Evolutionary conservation across 2,797 vertebrate species (phyloP), one percentile per base, ranked within the genome.

Genomic region (Macropodus opercularis): DNA sequence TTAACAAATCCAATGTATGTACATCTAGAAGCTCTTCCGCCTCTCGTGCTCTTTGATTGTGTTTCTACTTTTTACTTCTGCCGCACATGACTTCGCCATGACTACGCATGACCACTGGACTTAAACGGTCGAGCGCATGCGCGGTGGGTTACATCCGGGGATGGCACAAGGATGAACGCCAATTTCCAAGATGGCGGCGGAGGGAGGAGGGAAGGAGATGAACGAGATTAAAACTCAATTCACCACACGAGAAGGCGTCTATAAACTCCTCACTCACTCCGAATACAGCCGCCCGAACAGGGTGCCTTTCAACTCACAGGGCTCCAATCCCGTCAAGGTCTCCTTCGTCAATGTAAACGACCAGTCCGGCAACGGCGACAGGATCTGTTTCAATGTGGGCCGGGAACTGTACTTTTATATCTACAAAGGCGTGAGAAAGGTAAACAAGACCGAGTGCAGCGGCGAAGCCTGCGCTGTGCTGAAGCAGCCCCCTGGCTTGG

Each of bases 181-280:
- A 94, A 94, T 95, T 95, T 96, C 90, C 95, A 98, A 98, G 94
- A 98, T 98, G 97, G 97, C 96, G 96, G 93, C 96, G 95, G 97
- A 98, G 96, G 97, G 96, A 97, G 96, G 96, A 88, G 87, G 95
- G 94, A 98, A 98, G 95, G 96, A 98, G 96, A 97, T 97, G 95
- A 98, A 98, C 96, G 97, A 98, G 93, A 97, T 98, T 94, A 98
- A 98, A 95, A 98, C 94, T 92, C 96, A 98, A 75, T 98, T 98
- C 94, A 98, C 95, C 84, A 98, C 96, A 72, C 93, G 96, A 84
- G 97, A 98, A 95, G 96, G 97, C 88, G 94, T 96, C 84, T 98
- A 98, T 91, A 98, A 98, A 94, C 96, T 98, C 91, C 95, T 98
- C 90, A 95, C 94, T 83, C 96, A 97, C 87, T 98, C 97, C 84